Evolutionary conservation across 2,113 vertebrate genomes (phyloP).

Genomic region (Excalfactoria chinensis): DNA sequence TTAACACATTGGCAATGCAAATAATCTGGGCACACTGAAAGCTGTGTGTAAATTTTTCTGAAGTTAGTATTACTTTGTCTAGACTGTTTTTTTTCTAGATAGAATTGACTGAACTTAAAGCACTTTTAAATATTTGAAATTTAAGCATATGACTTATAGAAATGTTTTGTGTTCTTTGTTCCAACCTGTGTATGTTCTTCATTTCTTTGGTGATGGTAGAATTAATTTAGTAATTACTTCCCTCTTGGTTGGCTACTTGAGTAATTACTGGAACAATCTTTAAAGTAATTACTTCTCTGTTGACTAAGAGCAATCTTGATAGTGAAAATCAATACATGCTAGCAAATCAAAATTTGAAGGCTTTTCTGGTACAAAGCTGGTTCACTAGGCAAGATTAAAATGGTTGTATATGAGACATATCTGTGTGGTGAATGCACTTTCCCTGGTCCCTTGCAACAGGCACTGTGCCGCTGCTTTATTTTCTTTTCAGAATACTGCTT

Average conservation of each 20-base stretch:
- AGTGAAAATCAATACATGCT: conserved; percentile 9
- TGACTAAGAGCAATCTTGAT: conserved; percentile 10
- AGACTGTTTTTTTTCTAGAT: not conserved
- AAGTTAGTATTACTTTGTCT: not conserved
- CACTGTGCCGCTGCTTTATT: rapidly evolving
- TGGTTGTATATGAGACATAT: not conserved
- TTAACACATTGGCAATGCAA: not conserved
- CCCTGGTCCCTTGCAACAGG: not conserved
- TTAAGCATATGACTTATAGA: not conserved
- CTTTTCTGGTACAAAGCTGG: not conserved
- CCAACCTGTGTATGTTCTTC: not conserved
- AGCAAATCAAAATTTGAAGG: not conserved
- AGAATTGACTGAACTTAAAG: not conserved
- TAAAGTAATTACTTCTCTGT: conserved; percentile 34
- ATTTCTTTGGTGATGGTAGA: not conserved
- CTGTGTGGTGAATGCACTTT: not conserved
- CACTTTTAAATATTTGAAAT: not conserved
- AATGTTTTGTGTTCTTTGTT: not conserved
- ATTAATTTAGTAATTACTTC: conserved; percentile 39
- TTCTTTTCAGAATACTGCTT: not conserved
- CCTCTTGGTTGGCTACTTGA: not conserved
- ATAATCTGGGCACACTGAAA: not conserved
- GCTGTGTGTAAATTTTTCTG: not conserved
- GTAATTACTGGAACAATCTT: conserved; percentile 31
- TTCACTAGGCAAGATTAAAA: not conserved